These are phyloP conservation scores for Stegodyphus dumicola DNA, from an alignment of 1,140 invertebrate species.

Conservation along the genomic window DNA sequence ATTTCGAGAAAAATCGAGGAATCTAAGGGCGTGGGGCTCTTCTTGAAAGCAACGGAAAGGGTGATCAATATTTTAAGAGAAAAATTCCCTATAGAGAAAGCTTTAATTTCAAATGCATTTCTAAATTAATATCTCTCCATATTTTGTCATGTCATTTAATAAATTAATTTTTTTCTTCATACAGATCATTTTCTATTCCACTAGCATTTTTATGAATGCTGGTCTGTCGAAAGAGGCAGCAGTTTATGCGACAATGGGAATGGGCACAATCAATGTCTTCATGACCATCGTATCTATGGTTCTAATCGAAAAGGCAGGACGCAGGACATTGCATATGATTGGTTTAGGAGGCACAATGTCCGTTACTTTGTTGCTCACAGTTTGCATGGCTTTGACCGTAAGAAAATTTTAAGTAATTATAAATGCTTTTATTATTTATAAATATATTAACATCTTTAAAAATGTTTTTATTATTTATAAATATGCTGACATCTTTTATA, in stretches of 20 bases:
- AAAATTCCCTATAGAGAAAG: too few relatives aligned
- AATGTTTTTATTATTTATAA: too few relatives aligned
- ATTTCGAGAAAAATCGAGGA: too few relatives aligned
- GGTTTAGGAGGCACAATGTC: slow-evolving; percentile 82
- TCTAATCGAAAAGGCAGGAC: slow-evolving; percentile 84
- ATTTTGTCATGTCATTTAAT: too few relatives aligned
- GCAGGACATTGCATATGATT: slow-evolving; percentile 81
- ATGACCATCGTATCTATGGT: slow-evolving; percentile 88
- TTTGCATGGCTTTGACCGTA: slow-evolving; percentile 71
- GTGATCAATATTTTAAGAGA: too few relatives aligned
- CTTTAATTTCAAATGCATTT: too few relatives aligned
- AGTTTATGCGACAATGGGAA: slow-evolving; percentile 85
- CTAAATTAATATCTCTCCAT: too few relatives aligned
- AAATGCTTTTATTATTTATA: too few relatives aligned
- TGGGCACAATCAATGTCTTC: slow-evolving; percentile 87
- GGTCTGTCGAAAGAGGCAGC: slow-evolving; percentile 74
- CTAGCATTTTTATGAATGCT: slow-evolving; percentile 81
- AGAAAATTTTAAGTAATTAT: neutral
- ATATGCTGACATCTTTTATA: too few relatives aligned
- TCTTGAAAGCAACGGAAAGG: too few relatives aligned
- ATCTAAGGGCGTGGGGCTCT: too few relatives aligned
- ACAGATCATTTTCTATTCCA: slow-evolving; percentile 87
- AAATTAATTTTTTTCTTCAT: neutral
- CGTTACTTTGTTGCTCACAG: slow-evolving; percentile 77
- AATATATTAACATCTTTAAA: too few relatives aligned